Evolutionary conservation across 1,140 invertebrate genomes (phyloP).

Genomic region (Anastatus disparis): DNA sequence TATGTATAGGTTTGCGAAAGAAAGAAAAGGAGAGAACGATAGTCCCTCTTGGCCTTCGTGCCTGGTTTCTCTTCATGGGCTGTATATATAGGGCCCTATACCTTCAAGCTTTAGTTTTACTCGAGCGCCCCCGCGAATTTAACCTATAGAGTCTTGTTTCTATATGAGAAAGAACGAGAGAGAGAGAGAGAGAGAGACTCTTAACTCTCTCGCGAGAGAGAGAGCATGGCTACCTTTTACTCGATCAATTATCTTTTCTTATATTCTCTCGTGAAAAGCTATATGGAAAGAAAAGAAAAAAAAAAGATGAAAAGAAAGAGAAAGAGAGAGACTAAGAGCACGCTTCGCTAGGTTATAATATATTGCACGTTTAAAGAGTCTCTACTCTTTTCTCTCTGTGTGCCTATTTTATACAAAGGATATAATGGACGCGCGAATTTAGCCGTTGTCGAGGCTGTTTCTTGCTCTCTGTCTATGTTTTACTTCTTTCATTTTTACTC

Average conservation of each 20-base stretch:
- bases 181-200: no score
- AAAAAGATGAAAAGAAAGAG: no score
- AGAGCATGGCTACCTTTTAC: conserved; percentile 23
- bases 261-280: conserved; percentile 22
- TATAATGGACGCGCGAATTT: conserved; percentile 22
- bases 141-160: background rate
- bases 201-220: background rate
- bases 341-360: background rate
- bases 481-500: background rate
- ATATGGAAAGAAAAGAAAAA: no score
- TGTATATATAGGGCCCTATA: no score
- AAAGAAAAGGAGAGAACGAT: no score
- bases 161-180: no score
- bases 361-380: conserved; percentile 16
- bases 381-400: no score
- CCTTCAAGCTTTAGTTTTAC: no score
- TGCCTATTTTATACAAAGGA: conserved; percentile 28
- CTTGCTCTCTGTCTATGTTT: background rate
- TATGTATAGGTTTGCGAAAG: no score
- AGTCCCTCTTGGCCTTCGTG: conserved; percentile 18
- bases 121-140: conserved; percentile 10
- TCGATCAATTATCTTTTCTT: conserved; percentile 35
- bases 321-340: background rate
- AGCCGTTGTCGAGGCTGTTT: background rate
- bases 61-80: no score